phyloP scores from a whole-genome alignment of 2,797 vertebrate species.

The Enteromius unitaeniatus region DNA sequence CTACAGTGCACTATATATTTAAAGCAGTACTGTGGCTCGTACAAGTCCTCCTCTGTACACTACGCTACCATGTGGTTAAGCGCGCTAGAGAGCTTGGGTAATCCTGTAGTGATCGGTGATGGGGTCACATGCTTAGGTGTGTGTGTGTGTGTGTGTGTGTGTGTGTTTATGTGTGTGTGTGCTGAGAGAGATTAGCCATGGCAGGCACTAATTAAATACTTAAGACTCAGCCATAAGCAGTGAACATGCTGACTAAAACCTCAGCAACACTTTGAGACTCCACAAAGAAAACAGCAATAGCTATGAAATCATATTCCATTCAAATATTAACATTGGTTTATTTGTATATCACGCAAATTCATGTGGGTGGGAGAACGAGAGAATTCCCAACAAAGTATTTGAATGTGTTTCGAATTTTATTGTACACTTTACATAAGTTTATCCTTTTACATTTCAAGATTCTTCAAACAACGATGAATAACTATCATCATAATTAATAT shows the following conservation, averaged over 20 bases:
- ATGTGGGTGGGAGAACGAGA: not conserved
- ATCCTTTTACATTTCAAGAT: not conserved
- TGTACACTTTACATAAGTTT: not conserved
- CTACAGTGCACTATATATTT: not conserved
- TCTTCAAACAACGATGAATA: not conserved
- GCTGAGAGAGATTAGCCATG: slow-evolving; percentile 59
- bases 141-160: slow-evolving; percentile 37
- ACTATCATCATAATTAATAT: not conserved
- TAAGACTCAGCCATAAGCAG: slow-evolving; percentile 63
- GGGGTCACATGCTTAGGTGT: slow-evolving; percentile 59
- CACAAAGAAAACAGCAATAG: not conserved
- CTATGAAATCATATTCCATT: not conserved
- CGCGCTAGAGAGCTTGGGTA: slow-evolving; percentile 50
- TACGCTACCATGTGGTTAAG: slow-evolving; percentile 11
- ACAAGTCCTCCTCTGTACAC: slow-evolving; percentile 50
- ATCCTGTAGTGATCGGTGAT: slow-evolving; percentile 51
- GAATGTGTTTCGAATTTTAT: not conserved
- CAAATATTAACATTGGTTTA: slow-evolving; percentile 7
- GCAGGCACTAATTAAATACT: slow-evolving; percentile 68
- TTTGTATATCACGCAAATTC: not conserved
- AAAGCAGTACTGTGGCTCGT: slow-evolving; percentile 5
- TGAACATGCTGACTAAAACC: slow-evolving; percentile 60
- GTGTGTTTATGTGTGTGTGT: slow-evolving; percentile 48
- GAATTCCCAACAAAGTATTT: not conserved
- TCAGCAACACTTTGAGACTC: slow-evolving; percentile 25